These are phyloP conservation scores for Squalus acanthias DNA, from an alignment of 2,797 vertebrate species.

Conservation along the genomic window DNA sequence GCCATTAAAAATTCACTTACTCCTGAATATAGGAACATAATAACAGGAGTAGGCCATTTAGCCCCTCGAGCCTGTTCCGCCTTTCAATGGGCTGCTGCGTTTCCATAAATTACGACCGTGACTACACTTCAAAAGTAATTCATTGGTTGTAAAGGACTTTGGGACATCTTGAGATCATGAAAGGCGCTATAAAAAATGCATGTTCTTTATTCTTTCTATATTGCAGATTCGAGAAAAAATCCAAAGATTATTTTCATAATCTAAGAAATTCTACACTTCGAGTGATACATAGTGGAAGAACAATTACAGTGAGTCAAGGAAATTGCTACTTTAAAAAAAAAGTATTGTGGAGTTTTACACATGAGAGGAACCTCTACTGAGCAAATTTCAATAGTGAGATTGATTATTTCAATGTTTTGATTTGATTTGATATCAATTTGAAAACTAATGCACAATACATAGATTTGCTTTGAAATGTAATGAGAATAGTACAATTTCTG, in stretches of 20 bases:
- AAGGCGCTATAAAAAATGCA: neutral
- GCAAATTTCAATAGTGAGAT: neutral
- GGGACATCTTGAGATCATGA: neutral
- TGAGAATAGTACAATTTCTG: neutral
- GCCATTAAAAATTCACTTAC: neutral
- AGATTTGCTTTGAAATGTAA: constrained; percentile 31
- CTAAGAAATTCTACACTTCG: neutral
- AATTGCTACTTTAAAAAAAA: neutral
- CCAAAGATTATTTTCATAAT: neutral
- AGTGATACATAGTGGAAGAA: neutral
- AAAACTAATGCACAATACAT: neutral
- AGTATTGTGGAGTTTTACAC: neutral
- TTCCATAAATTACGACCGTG: neutral
- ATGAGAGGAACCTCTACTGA: neutral
- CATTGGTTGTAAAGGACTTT: neutral
- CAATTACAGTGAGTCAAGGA: neutral
- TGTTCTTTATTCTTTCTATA: neutral
- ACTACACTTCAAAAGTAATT: neutral
- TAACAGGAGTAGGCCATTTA: neutral
- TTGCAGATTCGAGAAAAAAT: neutral
- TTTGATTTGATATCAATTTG: constrained; percentile 22
- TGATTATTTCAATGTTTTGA: constrained; percentile 32
- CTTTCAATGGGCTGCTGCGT: neutral
- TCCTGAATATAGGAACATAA: neutral
- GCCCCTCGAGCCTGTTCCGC: neutral